Conservation (phyloP, 2,797 vertebrate species). For the Myiothlypis coronata region DNA sequence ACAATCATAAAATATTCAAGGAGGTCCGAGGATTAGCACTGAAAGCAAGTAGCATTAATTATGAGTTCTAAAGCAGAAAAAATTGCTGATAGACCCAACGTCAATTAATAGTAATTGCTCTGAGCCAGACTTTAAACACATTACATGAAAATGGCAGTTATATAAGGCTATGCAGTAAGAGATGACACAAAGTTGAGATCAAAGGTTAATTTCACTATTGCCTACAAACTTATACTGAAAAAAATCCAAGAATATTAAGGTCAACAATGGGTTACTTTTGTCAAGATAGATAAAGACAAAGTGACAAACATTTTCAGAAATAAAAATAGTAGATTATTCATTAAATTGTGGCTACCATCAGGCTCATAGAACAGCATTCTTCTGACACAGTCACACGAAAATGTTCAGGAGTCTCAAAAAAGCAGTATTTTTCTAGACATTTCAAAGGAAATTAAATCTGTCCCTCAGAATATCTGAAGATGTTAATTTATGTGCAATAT, state of each 20-base stretch:
- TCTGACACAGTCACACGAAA: neutral
- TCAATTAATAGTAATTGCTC: slow-evolving; percentile 25
- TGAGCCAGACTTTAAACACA: slow-evolving; percentile 12
- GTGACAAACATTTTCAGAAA: neutral
- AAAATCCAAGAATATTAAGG: neutral
- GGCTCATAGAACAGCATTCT: neutral
- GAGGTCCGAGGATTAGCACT: slow-evolving; percentile 16
- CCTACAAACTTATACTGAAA: neutral
- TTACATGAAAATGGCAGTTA: neutral
- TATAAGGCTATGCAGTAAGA: neutral
- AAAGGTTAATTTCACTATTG: slow-evolving; percentile 28
- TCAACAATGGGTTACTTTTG: neutral
- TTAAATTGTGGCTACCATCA: neutral
- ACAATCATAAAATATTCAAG: slow-evolving; percentile 3
- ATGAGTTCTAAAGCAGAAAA: slow-evolving; percentile 40
- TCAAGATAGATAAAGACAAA: neutral
- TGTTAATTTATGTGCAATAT: neutral
- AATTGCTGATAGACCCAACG: neutral
- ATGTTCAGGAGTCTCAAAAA: neutral
- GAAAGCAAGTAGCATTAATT: slow-evolving; percentile 31
- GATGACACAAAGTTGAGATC: neutral
- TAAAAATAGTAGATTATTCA: neutral
- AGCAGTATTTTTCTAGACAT: neutral
- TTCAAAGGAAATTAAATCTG: neutral
- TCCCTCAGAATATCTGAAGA: neutral